Evolutionary conservation across 2,888 invertebrate species (phyloP).

Genomic region (Pachymerium ferrugineum): DNA sequence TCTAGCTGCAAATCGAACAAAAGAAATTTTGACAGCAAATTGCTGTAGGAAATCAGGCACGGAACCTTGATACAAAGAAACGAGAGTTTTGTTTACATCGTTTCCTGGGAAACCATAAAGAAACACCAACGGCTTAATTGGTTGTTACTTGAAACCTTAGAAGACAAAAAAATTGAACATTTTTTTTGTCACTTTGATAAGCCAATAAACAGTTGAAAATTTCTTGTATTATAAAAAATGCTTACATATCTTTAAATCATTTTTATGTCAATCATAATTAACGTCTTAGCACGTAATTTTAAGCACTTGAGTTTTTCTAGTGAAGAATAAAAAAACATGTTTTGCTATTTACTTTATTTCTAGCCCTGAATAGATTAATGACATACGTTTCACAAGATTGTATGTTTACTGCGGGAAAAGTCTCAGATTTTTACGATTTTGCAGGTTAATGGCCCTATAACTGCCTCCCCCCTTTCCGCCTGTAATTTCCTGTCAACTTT

Average conservation of each 20-base stretch:
- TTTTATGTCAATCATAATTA: too few relatives aligned
- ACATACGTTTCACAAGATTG: not conserved
- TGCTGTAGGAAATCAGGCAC: not conserved
- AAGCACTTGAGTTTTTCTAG: too few relatives aligned
- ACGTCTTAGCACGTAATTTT: too few relatives aligned
- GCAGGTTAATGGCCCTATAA: not conserved
- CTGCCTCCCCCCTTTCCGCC: not conserved
- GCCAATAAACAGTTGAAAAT: too few relatives aligned
- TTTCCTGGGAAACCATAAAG: slow-evolving; percentile 13
- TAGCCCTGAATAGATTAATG: not conserved
- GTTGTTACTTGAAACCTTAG: too few relatives aligned
- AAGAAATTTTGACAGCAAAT: not conserved
- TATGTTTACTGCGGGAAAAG: slow-evolving; percentile 9
- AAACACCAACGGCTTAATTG: slow-evolving; percentile 7
- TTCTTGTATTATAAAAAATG: too few relatives aligned
- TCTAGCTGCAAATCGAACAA: not conserved
- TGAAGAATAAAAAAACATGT: not conserved
- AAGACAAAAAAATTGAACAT: not conserved
- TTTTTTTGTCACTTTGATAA: not conserved
- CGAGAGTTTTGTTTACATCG: not conserved
- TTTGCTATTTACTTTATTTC: not conserved
- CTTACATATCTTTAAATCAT: too few relatives aligned
- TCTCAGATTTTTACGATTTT: slow-evolving; percentile 11
- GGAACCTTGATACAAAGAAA: slow-evolving; percentile 8
- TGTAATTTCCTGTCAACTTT: slow-evolving; percentile 7